Percentiles rank a stretch among this genome's conserved stretches.
Conservation (phyloP, 2,113 vertebrate species). For the Anolis sagrei region DNA sequence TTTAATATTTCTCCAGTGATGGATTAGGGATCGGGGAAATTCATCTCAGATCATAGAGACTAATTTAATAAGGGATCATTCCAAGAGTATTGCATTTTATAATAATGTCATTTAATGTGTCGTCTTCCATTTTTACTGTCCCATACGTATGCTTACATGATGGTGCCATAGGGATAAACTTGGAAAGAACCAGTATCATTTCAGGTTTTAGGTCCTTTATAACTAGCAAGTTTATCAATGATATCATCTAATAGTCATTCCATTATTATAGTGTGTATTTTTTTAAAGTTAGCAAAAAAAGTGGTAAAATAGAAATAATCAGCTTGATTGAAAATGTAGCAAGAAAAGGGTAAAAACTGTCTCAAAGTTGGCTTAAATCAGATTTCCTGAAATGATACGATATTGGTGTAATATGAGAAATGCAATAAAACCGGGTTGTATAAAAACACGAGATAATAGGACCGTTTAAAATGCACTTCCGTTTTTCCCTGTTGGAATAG, state of each 20-base stretch:
- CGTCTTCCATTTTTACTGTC: slow-evolving; percentile 99
- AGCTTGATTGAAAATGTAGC: slow-evolving; percentile 25
- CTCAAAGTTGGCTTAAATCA: slow-evolving; percentile 64
- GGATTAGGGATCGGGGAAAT: slow-evolving; percentile 99
- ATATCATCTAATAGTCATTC: slow-evolving; percentile 68
- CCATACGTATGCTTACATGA: slow-evolving; percentile 99
- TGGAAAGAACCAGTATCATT: slow-evolving; percentile 88
- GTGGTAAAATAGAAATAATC: slow-evolving; percentile 11
- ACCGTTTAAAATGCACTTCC: slow-evolving; percentile 28
- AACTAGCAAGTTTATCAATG: slow-evolving; percentile 70
- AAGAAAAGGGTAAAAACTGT: slow-evolving; percentile 51
- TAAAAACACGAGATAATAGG: slow-evolving; percentile 8
- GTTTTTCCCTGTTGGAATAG: slow-evolving; percentile 31
- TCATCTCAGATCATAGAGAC: slow-evolving; percentile 99
- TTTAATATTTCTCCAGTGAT: slow-evolving; percentile 99
- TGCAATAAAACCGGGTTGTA: slow-evolving; percentile 24
- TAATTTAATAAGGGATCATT: slow-evolving; percentile 99
- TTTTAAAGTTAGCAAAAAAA: slow-evolving; percentile 33
- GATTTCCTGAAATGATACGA: slow-evolving; percentile 49
- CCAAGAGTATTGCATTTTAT: slow-evolving; percentile 99
- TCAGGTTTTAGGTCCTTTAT: slow-evolving; percentile 74
- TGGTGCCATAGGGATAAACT: slow-evolving; percentile 95
- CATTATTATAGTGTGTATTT: slow-evolving; percentile 55
- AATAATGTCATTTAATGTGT: slow-evolving; percentile 99
- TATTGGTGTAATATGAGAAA: slow-evolving; percentile 36